A percentile compares a stretch with the other conserved stretches of the same genome.
Conservation (phyloP, 2,113 vertebrate species). For the Upupa epops region DNA sequence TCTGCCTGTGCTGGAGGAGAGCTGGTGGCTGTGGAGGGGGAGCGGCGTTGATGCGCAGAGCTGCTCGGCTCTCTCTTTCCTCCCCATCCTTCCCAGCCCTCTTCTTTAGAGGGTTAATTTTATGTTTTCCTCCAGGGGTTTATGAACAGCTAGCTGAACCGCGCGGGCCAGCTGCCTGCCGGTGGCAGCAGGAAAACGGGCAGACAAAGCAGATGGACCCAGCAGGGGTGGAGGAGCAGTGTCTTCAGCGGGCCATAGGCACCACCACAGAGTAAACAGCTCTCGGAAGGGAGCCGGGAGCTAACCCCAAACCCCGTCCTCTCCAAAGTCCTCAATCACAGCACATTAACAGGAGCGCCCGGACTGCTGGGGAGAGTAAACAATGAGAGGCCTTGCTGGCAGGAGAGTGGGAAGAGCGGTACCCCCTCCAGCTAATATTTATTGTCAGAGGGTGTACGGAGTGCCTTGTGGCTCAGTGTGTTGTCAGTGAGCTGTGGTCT, state of each 20-base stretch:
- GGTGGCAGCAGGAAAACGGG: conserved; percentile 66
- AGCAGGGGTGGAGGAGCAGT: conserved; percentile 66
- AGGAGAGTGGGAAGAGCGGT: conserved; percentile 43
- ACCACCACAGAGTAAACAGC: conserved; percentile 68
- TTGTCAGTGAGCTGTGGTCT: not conserved
- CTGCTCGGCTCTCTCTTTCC: not conserved
- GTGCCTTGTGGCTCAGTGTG: not conserved
- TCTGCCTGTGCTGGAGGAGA: not conserved
- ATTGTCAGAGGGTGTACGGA: conserved; percentile 50
- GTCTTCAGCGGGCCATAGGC: conserved; percentile 62
- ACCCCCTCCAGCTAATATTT: conserved; percentile 52
- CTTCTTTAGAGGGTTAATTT: conserved; percentile 55
- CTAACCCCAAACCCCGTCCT: conserved; percentile 34
- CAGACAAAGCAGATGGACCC: conserved; percentile 73
- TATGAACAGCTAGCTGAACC: conserved; percentile 44
- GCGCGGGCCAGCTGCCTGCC: conserved; percentile 70
- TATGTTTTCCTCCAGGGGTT: conserved; percentile 65
- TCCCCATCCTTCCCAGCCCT: conserved; percentile 17
- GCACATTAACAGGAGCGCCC: conserved; percentile 60
- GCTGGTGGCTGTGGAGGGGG: not conserved
- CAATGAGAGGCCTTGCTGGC: conserved; percentile 46
- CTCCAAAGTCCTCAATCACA: conserved; percentile 56
- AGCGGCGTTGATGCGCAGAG: not conserved
- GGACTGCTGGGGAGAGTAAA: conserved; percentile 56
- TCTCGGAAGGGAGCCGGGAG: conserved; percentile 61